Evolutionary conservation across 2,888 invertebrate genomes (phyloP).

Genomic region (Drosophila meridiana): DNA sequence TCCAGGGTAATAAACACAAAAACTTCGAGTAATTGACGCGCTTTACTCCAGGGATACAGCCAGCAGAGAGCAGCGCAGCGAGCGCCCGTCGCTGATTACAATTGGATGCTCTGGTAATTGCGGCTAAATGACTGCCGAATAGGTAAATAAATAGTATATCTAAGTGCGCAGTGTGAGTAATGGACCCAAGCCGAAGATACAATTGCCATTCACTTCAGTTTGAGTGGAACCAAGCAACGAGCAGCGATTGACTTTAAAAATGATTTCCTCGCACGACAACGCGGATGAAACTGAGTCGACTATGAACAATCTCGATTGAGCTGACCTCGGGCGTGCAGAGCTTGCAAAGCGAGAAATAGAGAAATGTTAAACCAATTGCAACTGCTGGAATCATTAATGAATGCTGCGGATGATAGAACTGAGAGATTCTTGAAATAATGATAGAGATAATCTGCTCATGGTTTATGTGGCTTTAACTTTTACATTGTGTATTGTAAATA

Average conservation of each 20-base stretch:
- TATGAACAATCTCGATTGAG: background rate
- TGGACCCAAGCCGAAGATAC: constrained; percentile 33
- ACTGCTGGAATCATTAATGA: background rate
- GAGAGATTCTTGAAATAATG: background rate
- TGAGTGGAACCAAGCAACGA: background rate
- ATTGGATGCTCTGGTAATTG: constrained; percentile 67
- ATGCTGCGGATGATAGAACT: background rate
- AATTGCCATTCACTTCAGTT: constrained; percentile 21
- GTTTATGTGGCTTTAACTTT: too few species aligned
- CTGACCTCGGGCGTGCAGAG: too few species aligned
- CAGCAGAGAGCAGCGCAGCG: background rate
- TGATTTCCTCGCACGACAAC: background rate
- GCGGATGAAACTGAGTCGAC: background rate
- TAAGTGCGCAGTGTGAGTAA: constrained; percentile 33
- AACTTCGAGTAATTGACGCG: constrained; percentile 75
- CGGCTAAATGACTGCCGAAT: constrained; percentile 57
- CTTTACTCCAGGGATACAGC: constrained; percentile 45
- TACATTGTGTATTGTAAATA: too few species aligned
- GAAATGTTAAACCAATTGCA: background rate
- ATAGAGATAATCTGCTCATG: background rate
- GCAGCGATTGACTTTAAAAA: background rate
- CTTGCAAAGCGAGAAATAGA: background rate
- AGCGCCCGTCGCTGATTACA: constrained; percentile 54
- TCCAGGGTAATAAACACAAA: constrained; percentile 59
- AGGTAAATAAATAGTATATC: constrained; percentile 61